phyloP scores from a whole-genome alignment of 2,888 invertebrate species.

The Apomyelois bistriatella region DNA sequence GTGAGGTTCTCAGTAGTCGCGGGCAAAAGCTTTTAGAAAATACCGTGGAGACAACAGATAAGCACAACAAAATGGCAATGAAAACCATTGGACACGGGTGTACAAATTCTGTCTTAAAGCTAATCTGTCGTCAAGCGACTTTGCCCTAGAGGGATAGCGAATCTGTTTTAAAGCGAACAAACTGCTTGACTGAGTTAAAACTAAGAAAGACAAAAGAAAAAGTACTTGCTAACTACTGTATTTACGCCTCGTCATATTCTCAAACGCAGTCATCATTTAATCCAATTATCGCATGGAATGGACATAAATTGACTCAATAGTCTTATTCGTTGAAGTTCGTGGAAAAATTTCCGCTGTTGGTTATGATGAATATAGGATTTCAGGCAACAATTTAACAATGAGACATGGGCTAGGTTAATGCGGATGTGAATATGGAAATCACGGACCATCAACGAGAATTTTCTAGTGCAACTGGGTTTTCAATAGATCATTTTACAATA shows the following conservation, averaged over 20 bases:
- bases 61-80: too few relatives aligned
- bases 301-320: constrained; percentile 50
- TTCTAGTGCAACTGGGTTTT: neutral
- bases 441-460: neutral
- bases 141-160: too few relatives aligned
- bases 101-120: too few relatives aligned
- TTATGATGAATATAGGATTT: constrained; percentile 35
- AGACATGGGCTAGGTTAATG: neutral
- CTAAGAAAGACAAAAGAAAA: too few relatives aligned
- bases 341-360: constrained; percentile 44
- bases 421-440: neutral
- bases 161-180: too few relatives aligned
- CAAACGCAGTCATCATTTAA: constrained; percentile 30
- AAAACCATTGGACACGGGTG: too few relatives aligned
- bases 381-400: constrained; percentile 23
- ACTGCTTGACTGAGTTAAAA: too few relatives aligned
- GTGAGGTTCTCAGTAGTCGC: too few relatives aligned
- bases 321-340: constrained; percentile 44
- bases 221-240: too few relatives aligned
- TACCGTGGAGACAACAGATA: too few relatives aligned
- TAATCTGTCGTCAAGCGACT: too few relatives aligned
- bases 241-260: neutral
- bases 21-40: too few relatives aligned
- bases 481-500: neutral
- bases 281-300: constrained; percentile 43